phyloP scores from a whole-genome alignment of 2,888 invertebrate genomes.

The Caenorhabditis afra region DNA sequence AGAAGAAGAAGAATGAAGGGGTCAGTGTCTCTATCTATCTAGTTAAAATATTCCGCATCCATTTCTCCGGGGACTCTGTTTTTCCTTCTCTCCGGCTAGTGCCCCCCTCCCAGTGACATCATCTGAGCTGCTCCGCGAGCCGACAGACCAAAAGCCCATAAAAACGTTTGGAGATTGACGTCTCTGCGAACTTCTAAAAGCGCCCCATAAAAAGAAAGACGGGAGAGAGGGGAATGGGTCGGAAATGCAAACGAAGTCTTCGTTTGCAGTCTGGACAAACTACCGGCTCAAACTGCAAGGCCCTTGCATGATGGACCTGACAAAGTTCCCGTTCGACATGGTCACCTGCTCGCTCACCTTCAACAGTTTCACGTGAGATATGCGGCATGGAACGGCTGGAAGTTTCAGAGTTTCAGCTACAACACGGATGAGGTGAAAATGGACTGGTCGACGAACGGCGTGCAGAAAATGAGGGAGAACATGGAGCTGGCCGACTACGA shows the following conservation, averaged over 20 bases:
- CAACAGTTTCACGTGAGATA: slow-evolving; percentile 79
- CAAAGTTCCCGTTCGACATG: slow-evolving; percentile 80
- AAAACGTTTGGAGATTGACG: too few species aligned
- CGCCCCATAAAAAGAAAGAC: too few species aligned
- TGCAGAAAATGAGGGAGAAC: slow-evolving; percentile 78
- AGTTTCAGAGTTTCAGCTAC: slow-evolving; percentile 72
- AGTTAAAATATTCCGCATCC: background rate
- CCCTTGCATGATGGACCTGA: slow-evolving; percentile 80
- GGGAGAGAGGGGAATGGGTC: too few species aligned
- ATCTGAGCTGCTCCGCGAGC: too few species aligned
- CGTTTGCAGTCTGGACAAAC: slow-evolving; percentile 77
- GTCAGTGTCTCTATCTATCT: background rate
- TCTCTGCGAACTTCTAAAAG: too few species aligned
- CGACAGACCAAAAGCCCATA: too few species aligned
- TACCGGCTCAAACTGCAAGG: slow-evolving; percentile 79
- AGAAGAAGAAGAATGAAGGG: too few species aligned
- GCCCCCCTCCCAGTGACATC: too few species aligned
- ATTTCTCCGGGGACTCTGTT: background rate
- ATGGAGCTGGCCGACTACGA: slow-evolving; percentile 81
- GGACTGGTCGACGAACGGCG: slow-evolving; percentile 77
- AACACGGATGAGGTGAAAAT: slow-evolving; percentile 81
- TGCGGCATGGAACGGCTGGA: too few species aligned
- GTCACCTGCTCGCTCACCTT: slow-evolving; percentile 80
- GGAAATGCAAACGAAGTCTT: background rate
- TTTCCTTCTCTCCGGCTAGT: background rate